Conservation (phyloP, 2,888 invertebrate genomes). For the Tortrix viridana region DNA sequence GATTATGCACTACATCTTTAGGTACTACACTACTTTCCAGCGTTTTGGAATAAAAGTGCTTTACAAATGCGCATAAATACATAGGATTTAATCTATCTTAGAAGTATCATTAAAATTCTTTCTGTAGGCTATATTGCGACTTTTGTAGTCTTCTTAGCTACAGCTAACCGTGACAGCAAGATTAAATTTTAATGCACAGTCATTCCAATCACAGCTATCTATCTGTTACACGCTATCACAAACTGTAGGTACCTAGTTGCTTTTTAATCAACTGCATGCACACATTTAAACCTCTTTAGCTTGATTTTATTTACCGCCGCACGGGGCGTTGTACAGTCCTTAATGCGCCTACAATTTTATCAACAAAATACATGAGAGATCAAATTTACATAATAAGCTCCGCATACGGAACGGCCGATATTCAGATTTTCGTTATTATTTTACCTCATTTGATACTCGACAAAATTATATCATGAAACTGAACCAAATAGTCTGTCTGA, state of each 20-base stretch:
- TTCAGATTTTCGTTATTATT: slow-evolving; percentile 75
- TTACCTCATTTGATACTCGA: slow-evolving; percentile 64
- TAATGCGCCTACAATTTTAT: slow-evolving; percentile 63
- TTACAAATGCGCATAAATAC: no score
- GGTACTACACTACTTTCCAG: no score
- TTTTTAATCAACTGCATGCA: neutral
- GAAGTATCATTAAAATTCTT: no score
- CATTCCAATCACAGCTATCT: neutral
- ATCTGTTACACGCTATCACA: neutral
- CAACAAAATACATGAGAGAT: slow-evolving; percentile 70
- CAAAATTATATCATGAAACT: slow-evolving; percentile 55
- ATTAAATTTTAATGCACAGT: no score
- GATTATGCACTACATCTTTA: no score
- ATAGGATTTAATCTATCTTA: no score
- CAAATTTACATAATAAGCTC: slow-evolving; percentile 75
- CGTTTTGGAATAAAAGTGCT: no score
- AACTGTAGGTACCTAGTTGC: neutral
- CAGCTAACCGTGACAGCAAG: no score
- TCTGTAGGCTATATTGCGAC: no score
- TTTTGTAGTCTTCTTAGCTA: no score
- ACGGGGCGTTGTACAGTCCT: slow-evolving; percentile 30
- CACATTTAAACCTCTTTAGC: slow-evolving; percentile 22
- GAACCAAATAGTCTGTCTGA: slow-evolving; percentile 64
- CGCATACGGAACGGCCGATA: slow-evolving; percentile 61
- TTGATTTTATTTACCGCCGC: slow-evolving; percentile 23